Evolutionary conservation across 2,113 vertebrate species (phyloP).

Genomic region (Chascanopsetta lugubris): DNA sequence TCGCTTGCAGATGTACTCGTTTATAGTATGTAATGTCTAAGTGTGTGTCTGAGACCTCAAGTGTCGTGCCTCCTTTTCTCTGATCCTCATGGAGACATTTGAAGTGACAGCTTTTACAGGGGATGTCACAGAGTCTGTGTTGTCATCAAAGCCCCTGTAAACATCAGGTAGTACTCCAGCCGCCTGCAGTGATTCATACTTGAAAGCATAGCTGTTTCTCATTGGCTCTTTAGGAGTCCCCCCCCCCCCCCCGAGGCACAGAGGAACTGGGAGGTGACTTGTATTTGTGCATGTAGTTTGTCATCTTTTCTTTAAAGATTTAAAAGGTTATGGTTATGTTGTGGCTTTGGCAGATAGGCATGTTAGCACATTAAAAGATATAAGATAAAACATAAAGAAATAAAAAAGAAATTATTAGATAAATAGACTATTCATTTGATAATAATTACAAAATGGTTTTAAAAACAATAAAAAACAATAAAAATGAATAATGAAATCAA

Average conservation of each 20-base stretch:
- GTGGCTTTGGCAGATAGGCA: no score
- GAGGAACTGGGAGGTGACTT: background rate
- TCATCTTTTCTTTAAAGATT: background rate
- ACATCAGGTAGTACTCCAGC: conserved; percentile 2
- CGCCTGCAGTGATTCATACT: conserved; percentile 14
- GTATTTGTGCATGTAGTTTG: no score
- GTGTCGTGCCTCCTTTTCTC: background rate
- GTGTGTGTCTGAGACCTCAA: background rate
- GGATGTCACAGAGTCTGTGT: background rate
- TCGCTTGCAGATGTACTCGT: background rate
- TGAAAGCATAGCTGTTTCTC: conserved; percentile 1
- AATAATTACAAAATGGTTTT: no score
- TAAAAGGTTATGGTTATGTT: no score
- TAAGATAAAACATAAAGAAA: no score
- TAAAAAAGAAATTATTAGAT: no score
- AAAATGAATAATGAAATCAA: no score
- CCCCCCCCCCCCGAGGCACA: background rate
- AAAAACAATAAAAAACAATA: no score
- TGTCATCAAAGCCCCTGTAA: conserved; percentile 19
- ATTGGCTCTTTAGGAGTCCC: conserved; percentile 1
- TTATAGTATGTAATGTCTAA: background rate
- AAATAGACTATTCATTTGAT: no score
- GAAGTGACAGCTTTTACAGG: conserved; percentile 4
- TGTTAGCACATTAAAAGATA: no score
- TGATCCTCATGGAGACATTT: background rate